These are phyloP conservation scores for Digitonthophagus gazella DNA, from an alignment of 2,888 invertebrate species.

Conservation along the genomic window DNA sequence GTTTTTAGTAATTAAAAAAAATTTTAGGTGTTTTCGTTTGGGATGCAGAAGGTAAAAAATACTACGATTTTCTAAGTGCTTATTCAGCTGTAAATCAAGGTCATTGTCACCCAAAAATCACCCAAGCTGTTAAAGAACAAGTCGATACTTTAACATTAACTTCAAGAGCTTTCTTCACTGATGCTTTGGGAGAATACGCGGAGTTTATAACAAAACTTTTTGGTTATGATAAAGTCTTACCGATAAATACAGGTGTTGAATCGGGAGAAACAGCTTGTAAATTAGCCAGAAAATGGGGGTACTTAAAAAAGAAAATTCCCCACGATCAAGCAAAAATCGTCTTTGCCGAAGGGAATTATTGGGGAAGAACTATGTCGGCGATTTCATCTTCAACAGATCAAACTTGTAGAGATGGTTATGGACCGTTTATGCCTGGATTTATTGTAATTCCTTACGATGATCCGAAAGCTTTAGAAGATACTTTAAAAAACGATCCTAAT, in stretches of 20 bases:
- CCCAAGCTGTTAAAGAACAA: conserved; percentile 72
- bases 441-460: conserved; percentile 83
- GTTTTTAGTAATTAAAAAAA: neutral
- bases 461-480: conserved; percentile 75
- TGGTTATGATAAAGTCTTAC: conserved; percentile 84
- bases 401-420: conserved; percentile 76
- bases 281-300: conserved; percentile 92
- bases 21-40: conserved; percentile 78
- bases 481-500: conserved; percentile 68
- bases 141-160: conserved; percentile 77
- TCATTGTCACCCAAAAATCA: conserved; percentile 87
- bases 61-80: conserved; percentile 91
- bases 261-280: conserved; percentile 94
- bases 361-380: conserved; percentile 91
- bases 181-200: conserved; percentile 82
- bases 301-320: conserved; percentile 80
- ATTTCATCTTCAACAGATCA: conserved; percentile 90
- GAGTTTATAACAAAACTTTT: conserved; percentile 82
- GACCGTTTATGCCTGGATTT: conserved; percentile 93
- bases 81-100: conserved; percentile 97
- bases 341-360: conserved; percentile 89
- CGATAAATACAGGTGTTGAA: conserved; percentile 96
- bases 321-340: conserved; percentile 82
- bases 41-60: conserved; percentile 91
- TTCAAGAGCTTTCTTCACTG: conserved; percentile 90